Evolutionary conservation across 2,888 invertebrate genomes (phyloP).

Genomic region (Tupiocoris notatus): DNA sequence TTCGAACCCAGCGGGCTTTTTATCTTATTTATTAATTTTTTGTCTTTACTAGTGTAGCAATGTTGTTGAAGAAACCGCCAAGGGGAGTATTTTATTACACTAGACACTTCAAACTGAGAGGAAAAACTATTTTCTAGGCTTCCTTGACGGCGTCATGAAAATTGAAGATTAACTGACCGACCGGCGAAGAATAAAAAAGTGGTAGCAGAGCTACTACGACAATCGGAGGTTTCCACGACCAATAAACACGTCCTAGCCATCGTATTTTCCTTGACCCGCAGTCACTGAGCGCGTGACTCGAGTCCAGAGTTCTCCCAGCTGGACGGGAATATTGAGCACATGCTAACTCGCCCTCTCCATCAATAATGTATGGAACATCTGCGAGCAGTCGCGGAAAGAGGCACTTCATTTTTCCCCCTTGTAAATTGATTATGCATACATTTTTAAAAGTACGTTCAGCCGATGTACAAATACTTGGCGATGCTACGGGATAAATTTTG

Average conservation of each 20-base stretch:
- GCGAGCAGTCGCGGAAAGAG: background rate
- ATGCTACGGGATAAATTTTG: too few relatives aligned
- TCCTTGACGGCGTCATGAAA: too few relatives aligned
- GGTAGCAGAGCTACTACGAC: background rate
- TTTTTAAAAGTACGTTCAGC: too few relatives aligned
- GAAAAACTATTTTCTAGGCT: too few relatives aligned
- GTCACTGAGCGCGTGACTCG: background rate
- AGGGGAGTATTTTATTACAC: background rate
- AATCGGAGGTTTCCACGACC: background rate
- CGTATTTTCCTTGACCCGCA: background rate
- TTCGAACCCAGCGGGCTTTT: too few relatives aligned
- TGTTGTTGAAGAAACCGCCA: background rate
- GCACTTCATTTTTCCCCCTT: too few relatives aligned
- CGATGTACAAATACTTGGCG: too few relatives aligned
- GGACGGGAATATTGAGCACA: background rate
- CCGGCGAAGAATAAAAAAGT: background rate
- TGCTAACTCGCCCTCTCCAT: background rate
- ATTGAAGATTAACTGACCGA: background rate
- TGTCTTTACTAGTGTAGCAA: too few relatives aligned
- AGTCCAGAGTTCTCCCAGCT: background rate
- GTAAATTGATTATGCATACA: too few relatives aligned
- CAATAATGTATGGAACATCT: background rate
- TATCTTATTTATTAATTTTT: too few relatives aligned
- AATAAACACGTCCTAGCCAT: background rate
- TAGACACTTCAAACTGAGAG: background rate